Conservation (phyloP, 1,140 invertebrate genomes). For the Lucilia sericata region DNA sequence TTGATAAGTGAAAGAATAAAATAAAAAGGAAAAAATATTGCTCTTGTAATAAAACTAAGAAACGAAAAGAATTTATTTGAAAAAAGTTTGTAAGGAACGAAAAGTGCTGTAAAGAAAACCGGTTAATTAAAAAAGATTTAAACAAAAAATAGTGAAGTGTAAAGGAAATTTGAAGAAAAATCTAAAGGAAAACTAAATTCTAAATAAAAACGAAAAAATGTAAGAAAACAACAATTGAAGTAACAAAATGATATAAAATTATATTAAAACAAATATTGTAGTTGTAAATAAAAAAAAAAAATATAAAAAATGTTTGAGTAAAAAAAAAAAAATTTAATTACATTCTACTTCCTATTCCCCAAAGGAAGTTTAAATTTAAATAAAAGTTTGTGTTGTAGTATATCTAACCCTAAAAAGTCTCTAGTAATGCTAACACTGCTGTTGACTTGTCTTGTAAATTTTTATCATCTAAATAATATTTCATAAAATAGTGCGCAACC, state of each 20-base stretch:
- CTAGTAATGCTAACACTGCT: too few species aligned
- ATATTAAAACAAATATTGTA: background rate
- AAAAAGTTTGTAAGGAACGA: background rate
- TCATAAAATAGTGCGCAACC: background rate
- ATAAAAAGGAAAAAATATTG: background rate
- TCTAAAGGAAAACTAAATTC: background rate
- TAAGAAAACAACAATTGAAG: background rate
- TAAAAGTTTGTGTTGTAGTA: too few species aligned
- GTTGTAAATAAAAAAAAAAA: too few species aligned
- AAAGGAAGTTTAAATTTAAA: too few species aligned
- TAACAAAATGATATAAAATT: background rate
- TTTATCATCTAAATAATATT: background rate
- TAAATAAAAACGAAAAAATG: background rate
- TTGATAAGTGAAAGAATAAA: background rate
- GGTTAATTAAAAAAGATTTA: constrained; percentile 18
- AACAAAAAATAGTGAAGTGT: background rate
- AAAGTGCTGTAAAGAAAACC: background rate
- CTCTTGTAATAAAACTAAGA: background rate
- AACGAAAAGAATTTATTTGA: background rate
- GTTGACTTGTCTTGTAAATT: background rate
- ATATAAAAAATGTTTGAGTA: too few species aligned
- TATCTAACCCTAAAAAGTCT: too few species aligned
- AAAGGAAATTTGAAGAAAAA: background rate
- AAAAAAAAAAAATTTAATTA: too few species aligned
- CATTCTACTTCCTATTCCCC: too few species aligned